These are phyloP conservation scores for Axinella damicornis DNA, from an alignment of 37 sponge, comb jelly and placozoan species.

Conservation along the genomic window DNA sequence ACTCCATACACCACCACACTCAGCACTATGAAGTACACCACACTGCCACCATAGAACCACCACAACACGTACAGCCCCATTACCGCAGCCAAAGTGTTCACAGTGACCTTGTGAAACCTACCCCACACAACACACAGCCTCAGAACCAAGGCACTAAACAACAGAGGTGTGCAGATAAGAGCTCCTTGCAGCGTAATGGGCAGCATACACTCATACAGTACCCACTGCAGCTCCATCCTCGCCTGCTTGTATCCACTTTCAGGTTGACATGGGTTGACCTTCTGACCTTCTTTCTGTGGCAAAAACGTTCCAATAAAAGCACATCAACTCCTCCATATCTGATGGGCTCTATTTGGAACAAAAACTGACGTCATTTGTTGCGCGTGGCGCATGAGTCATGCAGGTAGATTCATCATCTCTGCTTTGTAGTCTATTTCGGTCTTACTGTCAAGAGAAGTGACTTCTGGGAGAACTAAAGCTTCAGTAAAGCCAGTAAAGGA, in stretches of 20 bases:
- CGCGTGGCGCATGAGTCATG: neutral
- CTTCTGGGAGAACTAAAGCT: too few species aligned
- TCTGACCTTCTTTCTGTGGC: too few species aligned
- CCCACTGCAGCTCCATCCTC: conserved; percentile 22
- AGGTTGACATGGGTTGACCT: too few species aligned
- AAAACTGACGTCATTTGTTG: too few species aligned
- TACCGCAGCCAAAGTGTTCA: conserved; percentile 28
- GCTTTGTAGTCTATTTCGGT: too few species aligned
- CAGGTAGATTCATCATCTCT: too few species aligned
- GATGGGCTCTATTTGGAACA: too few species aligned
- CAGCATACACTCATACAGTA: conserved; percentile 17
- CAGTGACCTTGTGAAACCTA: neutral
- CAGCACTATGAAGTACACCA: conserved; percentile 61
- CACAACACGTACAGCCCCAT: conserved; percentile 58
- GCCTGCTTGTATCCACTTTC: too few species aligned
- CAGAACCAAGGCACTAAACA: conserved; percentile 16
- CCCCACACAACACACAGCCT: conserved; percentile 29
- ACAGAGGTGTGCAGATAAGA: conserved; percentile 5
- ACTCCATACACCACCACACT: conserved; percentile 48
- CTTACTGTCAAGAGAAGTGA: too few species aligned
- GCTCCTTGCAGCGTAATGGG: conserved; percentile 45
- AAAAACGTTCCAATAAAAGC: too few species aligned
- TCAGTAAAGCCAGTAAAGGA: too few species aligned
- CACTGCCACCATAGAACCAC: conserved; percentile 51
- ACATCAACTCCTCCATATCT: too few species aligned